Evolutionary conservation across 2,113 vertebrate genomes (phyloP).

Genomic region (Montifringilla adamsi): DNA sequence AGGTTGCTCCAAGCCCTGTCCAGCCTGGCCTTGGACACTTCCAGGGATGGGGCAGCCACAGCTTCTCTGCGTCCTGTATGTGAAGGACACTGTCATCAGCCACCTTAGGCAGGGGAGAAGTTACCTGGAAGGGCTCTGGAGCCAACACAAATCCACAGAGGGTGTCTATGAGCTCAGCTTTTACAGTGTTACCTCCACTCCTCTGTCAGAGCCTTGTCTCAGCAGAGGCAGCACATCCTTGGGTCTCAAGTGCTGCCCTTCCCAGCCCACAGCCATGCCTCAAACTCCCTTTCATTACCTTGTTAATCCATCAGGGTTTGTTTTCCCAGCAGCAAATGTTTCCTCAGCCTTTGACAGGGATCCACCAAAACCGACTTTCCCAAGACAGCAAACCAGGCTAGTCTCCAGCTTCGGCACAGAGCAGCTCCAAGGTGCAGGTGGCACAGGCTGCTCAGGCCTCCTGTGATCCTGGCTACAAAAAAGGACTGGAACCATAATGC

Average conservation of each 20-base stretch:
- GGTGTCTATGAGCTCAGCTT: not conserved
- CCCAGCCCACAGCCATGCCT: not conserved
- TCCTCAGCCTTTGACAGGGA: not conserved
- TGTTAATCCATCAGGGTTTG: not conserved
- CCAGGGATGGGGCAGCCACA: not conserved
- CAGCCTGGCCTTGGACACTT: not conserved
- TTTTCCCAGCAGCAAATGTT: not conserved
- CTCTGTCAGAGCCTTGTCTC: not conserved
- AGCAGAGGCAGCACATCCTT: not conserved
- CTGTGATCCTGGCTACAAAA: not conserved
- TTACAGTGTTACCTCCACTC: not conserved
- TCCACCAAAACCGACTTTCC: not conserved
- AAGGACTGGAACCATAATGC: not conserved
- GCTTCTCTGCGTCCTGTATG: fast-evolving
- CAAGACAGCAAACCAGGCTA: not conserved
- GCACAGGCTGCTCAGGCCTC: not conserved
- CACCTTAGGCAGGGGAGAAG: not conserved
- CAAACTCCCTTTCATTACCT: not conserved
- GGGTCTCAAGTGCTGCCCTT: not conserved
- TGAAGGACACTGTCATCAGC: not conserved
- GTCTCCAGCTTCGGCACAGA: not conserved
- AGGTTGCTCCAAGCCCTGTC: not conserved
- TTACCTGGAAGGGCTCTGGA: not conserved
- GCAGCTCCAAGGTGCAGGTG: not conserved
- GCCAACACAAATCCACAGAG: not conserved